Base-by-base conservation (phyloP, 2,113 vertebrate genomes). In the Agelaius tricolor region DNA sequence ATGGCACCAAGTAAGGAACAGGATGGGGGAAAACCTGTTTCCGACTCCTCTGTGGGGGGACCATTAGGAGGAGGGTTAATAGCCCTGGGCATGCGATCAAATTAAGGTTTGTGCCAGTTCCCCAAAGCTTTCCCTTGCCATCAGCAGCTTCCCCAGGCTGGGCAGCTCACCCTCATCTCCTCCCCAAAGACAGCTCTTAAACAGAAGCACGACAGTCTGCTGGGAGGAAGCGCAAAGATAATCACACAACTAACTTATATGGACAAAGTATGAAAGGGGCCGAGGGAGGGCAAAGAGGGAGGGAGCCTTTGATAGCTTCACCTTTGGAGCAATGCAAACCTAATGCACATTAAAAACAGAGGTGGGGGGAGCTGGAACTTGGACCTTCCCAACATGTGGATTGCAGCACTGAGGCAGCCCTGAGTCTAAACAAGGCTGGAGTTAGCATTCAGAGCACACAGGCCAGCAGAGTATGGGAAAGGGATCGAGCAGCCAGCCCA, bases 401-500 rank as follows among this genome's bases (percentile, higher is more conserved):
- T 27, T 0, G 51, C 74, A 87, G 91, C 51, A 35, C 5, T 1
- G 71, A 73, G 85, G 79, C 89, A 94, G 87, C 78, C 27, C 31
- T 3, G 39, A 90, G 87, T 2, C 90, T 78, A 63, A 96, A 91
- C 51, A 87, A 93, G 97, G 90, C 91, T 20, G 91, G 66, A 80
- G 90, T 97, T 97, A 96, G 95, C 95, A 97, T 97, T 83, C 97
- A 74, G 92, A 96, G 95, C 97, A 97, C 97, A 86, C 61, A 72
- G 88, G 49, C 43, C 73, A 3, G 93, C 94, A 76, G 91, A 94
- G 87, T 89, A 89, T 94, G 92, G 88, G 94, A 91, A 95, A 96
- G 91, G 93, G 76, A 84, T 44, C 88, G 96, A 95, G 95, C 91
- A 63, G 97, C 97, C 98, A 63, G 97, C 97, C 98, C 97, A 97